Conservation (phyloP, 2,797 vertebrate species). For the Leucoraja ocellata region DNA sequence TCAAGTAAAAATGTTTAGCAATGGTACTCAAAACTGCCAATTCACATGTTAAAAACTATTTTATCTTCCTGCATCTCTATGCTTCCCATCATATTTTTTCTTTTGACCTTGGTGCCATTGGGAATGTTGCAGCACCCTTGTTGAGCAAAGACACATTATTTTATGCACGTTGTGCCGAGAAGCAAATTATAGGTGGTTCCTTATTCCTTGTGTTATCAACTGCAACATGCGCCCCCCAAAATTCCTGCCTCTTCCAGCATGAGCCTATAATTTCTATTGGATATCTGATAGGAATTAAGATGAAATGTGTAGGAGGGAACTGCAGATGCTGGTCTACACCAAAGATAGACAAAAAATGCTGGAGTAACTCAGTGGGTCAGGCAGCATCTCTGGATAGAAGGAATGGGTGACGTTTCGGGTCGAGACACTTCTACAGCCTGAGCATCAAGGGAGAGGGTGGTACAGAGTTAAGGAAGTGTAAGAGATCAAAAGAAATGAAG, state of each 20-base stretch:
- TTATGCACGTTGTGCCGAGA: not conserved
- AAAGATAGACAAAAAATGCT: too few species aligned
- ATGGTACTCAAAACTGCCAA: not conserved
- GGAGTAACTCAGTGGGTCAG: too few species aligned
- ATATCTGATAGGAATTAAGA: not conserved
- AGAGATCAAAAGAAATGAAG: too few species aligned
- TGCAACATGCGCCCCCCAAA: not conserved
- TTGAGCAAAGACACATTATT: not conserved
- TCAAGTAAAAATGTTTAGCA: not conserved
- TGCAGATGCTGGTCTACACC: too few species aligned
- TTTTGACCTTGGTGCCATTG: too few species aligned
- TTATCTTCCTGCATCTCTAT: not conserved
- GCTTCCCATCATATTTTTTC: not conserved
- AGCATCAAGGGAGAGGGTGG: too few species aligned
- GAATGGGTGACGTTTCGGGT: too few species aligned
- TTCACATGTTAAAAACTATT: not conserved
- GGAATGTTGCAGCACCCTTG: not conserved
- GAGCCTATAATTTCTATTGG: not conserved
- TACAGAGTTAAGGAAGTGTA: too few species aligned
- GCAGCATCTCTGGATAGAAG: too few species aligned
- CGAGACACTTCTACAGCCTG: too few species aligned
- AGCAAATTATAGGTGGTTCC: not conserved
- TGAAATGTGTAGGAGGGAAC: too few species aligned
- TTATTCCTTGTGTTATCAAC: not conserved
- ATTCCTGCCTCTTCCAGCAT: not conserved